Evolutionary conservation across 2,888 invertebrate genomes (phyloP), one percentile per base, ranked within the genome.

Genomic region (Tiliacea aurago): DNA sequence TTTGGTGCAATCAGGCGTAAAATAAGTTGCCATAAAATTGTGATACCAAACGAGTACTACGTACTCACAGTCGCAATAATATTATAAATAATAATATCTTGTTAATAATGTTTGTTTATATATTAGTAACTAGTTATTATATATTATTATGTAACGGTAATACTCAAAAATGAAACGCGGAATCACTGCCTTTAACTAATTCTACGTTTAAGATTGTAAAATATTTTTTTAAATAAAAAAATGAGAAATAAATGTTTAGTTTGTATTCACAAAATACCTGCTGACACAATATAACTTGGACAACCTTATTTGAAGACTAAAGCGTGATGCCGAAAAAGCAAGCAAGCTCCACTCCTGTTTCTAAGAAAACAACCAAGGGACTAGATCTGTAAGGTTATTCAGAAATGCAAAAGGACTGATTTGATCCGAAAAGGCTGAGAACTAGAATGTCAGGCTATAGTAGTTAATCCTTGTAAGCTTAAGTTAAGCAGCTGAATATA

Each of bases 141-240:
- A 71, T 86, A 70, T 69, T 15, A 51, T 43, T 77, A 78, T 84
- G 86, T 88, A 90, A 89, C 83, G 82, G 86, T 91, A 95, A 96
- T 96, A 96, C 96, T 96, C 95, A 95, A 92, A 90, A 90, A 90
- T 78, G 78, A 87, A 87, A 88, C 88, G 92, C 88, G 90, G 89
- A 91, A 92, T 91, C 95, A 96, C 95, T 96, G 95, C 96, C 96
- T 91, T 91, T 91, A 91, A 94, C 93, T 94, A 94, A 95, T 94
- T 91, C 78, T 93, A 93, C 81, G 88, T 91, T 92, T 94, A 94
- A 93, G 94, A 90, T 88, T 89, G 84, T 89, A 87, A 86, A 89
- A 89, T 89, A 90, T 91, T 90, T 92, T 89, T 85, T 84, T 84
- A 88, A 88, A 88, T 89, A 89, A 89, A 87, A 88, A 89, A 89